Evolutionary conservation across 2,113 vertebrate genomes (phyloP).

Genomic region (Chaetops frenatus): DNA sequence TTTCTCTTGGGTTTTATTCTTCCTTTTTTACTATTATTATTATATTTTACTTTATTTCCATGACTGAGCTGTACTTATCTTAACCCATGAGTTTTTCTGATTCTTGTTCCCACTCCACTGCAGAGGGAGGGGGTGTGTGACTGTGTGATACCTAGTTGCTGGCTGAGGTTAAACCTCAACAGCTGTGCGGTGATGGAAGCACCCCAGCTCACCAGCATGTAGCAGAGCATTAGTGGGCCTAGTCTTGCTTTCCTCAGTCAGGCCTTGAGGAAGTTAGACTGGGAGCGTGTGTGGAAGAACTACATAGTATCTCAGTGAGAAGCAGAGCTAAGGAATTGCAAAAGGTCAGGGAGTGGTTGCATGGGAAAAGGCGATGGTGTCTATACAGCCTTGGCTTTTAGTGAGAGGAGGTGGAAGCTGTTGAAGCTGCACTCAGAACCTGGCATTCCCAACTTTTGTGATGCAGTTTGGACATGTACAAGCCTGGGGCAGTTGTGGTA

Average conservation of each 20-base stretch:
- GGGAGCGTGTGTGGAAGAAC: neutral
- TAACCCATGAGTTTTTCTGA: neutral
- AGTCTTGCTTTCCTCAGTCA: no score
- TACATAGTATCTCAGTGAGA: rapidly evolving
- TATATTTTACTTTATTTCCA: neutral
- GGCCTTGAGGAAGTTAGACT: neutral
- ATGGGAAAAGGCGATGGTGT: rapidly evolving
- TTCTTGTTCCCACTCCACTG: rapidly evolving
- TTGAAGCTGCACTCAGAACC: neutral
- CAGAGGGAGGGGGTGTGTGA: neutral
- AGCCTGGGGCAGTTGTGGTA: neutral
- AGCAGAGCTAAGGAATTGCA: neutral
- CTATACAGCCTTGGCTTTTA: neutral
- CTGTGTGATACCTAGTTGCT: neutral
- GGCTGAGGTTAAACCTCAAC: neutral
- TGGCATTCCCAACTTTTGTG: neutral
- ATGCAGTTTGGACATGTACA: rapidly evolving
- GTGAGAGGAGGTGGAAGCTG: neutral
- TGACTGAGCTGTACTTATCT: neutral
- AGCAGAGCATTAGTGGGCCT: neutral
- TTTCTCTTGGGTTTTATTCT: neutral
- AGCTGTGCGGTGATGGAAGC: neutral
- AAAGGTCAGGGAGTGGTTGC: neutral
- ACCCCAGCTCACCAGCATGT: neutral
- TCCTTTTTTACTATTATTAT: neutral